Evolutionary conservation across 2,888 invertebrate species (phyloP), one percentile per base, ranked within the genome.

Genomic region (Priocnemis perturbator): DNA sequence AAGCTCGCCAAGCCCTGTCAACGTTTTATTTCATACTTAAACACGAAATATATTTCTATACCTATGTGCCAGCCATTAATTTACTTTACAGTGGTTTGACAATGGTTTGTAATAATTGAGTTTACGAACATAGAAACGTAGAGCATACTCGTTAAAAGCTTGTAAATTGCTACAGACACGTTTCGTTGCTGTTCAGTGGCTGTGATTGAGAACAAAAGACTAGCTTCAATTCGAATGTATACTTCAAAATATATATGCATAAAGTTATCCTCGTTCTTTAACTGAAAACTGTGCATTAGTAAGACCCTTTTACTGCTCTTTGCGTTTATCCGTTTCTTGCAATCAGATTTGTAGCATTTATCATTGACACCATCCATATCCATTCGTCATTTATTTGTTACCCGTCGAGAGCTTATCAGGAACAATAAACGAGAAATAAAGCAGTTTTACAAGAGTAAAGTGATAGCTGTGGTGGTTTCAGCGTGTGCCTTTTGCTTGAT

Each of bases 131-230:
- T 37, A 37, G 37, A 37, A 11, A 37, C 37, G 14, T 37, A 37
- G 37, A 37, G 37, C 37, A 11, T 37, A 37, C 37, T 1, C 37
- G 37, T 37, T 26, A 26, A 37, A 72, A 68, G 61, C 30, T 60
- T 66, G 64, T 53, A 67, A 66, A 64, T 44, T 67, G 53, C 60
- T 64, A 52, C 15, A 62, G 57, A 55, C 69, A 52, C 68, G 37
- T 73, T 77, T 67, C 53, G 72, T 77, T 73, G 67, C 67, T 79
- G 69, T 80, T 82, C 65, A 78, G 76, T 75, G 82, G 83, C 83
- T 83, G 83, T 83, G 83, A 83, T 81, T 65, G 81, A 83, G 83
- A 83, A 82, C 70, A 80, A 69, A 83, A 82, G 82, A 83, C 82
- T 83, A 83, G 82, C 71, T 79, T 67, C 68, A 69, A 74, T 66